Evolutionary conservation across 2,113 vertebrate species (phyloP).

Genomic region (Pseudopipra pipra): DNA sequence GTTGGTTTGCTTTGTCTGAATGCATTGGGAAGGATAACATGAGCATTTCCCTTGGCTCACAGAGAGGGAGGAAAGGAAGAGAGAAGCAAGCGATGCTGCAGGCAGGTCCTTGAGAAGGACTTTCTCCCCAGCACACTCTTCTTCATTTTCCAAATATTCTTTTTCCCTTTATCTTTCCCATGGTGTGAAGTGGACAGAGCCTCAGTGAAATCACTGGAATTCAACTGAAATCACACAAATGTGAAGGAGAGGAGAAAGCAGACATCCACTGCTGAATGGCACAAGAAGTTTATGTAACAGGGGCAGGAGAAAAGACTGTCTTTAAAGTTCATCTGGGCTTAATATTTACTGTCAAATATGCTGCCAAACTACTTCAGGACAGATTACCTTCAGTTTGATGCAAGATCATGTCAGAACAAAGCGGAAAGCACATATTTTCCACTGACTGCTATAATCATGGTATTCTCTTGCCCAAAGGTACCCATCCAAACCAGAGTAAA

Average conservation of each 20-base stretch:
- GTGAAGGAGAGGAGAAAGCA: neutral
- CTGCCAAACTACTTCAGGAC: neutral
- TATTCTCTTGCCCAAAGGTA: neutral
- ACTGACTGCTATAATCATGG: neutral
- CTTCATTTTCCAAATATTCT: neutral
- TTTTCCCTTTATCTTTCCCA: neutral
- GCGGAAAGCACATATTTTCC: neutral
- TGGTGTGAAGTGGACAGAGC: neutral
- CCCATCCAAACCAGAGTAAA: neutral
- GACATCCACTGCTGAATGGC: neutral
- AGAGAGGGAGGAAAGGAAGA: neutral
- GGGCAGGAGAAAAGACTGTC: neutral
- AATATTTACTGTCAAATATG: neutral
- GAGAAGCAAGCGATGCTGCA: neutral
- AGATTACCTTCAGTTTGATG: neutral
- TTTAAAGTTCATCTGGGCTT: neutral
- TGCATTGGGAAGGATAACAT: neutral
- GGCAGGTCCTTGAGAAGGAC: neutral
- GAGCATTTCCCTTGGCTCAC: neutral
- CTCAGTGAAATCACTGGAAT: neutral
- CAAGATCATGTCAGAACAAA: neutral
- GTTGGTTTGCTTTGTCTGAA: neutral
- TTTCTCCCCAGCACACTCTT: neutral
- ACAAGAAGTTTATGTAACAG: neutral
- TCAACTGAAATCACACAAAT: neutral